Evolutionary conservation across 2,888 invertebrate genomes (phyloP), one percentile per base, ranked within the genome.

Genomic region (Acronicta psi): DNA sequence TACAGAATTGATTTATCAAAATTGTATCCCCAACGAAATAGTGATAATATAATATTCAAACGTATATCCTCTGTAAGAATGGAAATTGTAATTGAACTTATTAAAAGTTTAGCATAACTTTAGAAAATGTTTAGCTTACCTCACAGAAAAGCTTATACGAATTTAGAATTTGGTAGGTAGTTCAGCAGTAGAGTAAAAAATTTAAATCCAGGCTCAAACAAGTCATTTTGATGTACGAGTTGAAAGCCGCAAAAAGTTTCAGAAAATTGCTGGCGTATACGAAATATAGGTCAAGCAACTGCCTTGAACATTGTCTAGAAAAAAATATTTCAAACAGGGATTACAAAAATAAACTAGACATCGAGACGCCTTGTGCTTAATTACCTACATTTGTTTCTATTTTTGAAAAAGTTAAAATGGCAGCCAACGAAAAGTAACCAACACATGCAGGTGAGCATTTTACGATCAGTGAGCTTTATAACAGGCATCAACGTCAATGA

Each of bases 281-380:
- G 64, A 79, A 80, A 87, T 82, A 84, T 86, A 77, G 86, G 86
- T 85, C 86, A 83, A 84, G 83, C 70, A 81, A 79, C 70, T 73
- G 55, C 76, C 83, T 82, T 82, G 83, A 84, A 81, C 66, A 75
- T 65, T 69, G 70, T 76, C 76, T 80, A 79, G 77, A 79, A 84
- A 82, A 80, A 81, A 84, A 73, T 68, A 77, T 84, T 82, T 80
- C 73, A 80, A 79, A 74, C 73, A 68, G 74, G 64, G 61, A 77
- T 69, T 63, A 78, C 80, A 66, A 83, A 84, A 87, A 86, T 85
- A 87, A 79, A 81, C 75, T 73, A 75, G 80, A 81, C 84, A 77
- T 80, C 64, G 79, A 58, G 84, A 81, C 82, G 84, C 87, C 86
- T 88, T 88, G 89, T 84, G 81, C 87, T 87, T 89, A 88, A 88